Conservation (phyloP, 1,140 invertebrate genomes). For the Adoxophyes honmai region DNA sequence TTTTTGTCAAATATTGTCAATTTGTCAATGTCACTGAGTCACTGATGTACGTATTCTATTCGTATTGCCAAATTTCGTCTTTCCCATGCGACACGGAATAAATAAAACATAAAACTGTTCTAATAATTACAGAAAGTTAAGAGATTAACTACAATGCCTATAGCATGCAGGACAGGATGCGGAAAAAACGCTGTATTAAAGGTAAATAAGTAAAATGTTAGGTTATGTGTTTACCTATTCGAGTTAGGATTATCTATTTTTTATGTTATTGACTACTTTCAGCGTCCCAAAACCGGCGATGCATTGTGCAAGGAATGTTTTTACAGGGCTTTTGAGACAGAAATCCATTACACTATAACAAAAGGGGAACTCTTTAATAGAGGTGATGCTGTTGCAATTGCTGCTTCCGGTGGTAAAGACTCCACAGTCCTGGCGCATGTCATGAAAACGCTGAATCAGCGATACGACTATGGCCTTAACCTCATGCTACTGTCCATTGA, state of each 20-base stretch:
- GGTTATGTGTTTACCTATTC: slow-evolving; percentile 13
- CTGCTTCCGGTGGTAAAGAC: slow-evolving; percentile 99
- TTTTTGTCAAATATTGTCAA: not conserved
- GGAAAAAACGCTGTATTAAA: slow-evolving; percentile 85
- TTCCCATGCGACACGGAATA: no score
- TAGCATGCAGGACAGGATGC: slow-evolving; percentile 83
- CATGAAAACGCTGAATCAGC: slow-evolving; percentile 94
- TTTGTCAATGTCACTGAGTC: no score
- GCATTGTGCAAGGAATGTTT: slow-evolving; percentile 97
- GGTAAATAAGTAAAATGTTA: slow-evolving; percentile 63
- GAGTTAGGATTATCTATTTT: slow-evolving; percentile 17
- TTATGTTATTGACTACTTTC: slow-evolving; percentile 43
- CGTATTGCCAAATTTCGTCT: no score
- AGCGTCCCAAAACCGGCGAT: slow-evolving; percentile 94
- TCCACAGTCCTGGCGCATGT: slow-evolving; percentile 97
- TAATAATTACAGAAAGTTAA: no score
- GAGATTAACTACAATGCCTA: slow-evolving; percentile 74
- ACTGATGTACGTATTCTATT: no score
- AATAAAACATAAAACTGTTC: no score
- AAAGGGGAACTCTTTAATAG: slow-evolving; percentile 90
- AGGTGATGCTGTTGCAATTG: slow-evolving; percentile 95
- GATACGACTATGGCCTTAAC: slow-evolving; percentile 94
- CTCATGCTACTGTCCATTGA: slow-evolving; percentile 97
- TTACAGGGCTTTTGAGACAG: slow-evolving; percentile 95
- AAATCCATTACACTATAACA: slow-evolving; percentile 96